Base-by-base conservation (phyloP, 1,140 invertebrate species). In the Rhopalosiphum padi region DNA sequence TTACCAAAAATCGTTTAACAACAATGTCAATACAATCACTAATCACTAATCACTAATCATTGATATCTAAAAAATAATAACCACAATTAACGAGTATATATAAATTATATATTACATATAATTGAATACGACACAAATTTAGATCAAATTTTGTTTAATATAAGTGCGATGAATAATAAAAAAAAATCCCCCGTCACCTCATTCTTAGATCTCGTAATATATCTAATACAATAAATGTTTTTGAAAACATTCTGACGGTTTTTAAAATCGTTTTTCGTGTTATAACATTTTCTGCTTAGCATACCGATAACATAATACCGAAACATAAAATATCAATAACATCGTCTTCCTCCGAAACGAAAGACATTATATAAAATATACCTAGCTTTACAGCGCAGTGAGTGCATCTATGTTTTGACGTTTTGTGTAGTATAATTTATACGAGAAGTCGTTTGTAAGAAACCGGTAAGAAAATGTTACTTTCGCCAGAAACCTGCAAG, bases 381-480 rank as follows among this genome's bases (percentile, higher is more conserved):
- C n/a, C n/a, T 35, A 41, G 23, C 82, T 85, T 21, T 41, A 11
- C 0, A 7, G 37, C 37, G 22, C 82, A 68, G 60, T 68, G 18
- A 5, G n/a, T 37, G 21, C 82, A 37, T 37, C 35, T 82, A 82
- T 82, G 35, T 37, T 22, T 15, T 37, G 25, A 41, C 41, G 41
- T 41, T 41, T 41, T 41, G 48, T 41, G 9, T 83, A 22, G 35
- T 22, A 83, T 51, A 48, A 18, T 46, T 37, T 83, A 37, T 25
- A 41, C 82, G 8, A 25, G 21, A 25, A 85, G 15, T 5, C 2
- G 35, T 41, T 41, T 37, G 21, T 23, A 9, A 25, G 82, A 85
- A 85, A 85, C 82, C 82, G 82, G 82, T 85, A 85, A 21, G 37
- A 85, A 85, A 85, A 85, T 85, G 82, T 85, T 85, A 85, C 82